Conservation (phyloP, 2,888 invertebrate genomes). For the Aspidapion aeneum region DNA sequence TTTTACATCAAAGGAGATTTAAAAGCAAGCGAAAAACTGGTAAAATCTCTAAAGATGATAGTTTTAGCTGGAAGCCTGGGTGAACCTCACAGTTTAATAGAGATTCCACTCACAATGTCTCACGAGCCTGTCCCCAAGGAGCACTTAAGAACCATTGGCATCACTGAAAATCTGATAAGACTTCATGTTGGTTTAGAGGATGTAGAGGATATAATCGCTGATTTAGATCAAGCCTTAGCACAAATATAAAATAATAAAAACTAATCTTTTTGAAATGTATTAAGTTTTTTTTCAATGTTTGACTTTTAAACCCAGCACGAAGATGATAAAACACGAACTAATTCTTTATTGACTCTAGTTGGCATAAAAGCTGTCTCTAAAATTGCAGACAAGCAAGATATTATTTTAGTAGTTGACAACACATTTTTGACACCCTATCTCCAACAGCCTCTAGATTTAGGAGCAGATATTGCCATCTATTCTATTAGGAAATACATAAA, state of each 20-base stretch:
- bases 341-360: slow-evolving; percentile 86
- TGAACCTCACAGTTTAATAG: slow-evolving; percentile 91
- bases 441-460: slow-evolving; percentile 85
- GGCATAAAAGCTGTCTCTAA: slow-evolving; percentile 75
- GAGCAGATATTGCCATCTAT: slow-evolving; percentile 88
- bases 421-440: slow-evolving; percentile 91
- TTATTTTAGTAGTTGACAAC: slow-evolving; percentile 85
- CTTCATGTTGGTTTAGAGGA: slow-evolving; percentile 91
- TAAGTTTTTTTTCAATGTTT: too few relatives aligned
- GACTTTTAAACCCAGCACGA: slow-evolving; percentile 83
- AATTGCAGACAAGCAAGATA: slow-evolving; percentile 56
- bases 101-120: slow-evolving; percentile 94
- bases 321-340: slow-evolving; percentile 92
- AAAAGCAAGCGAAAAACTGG: slow-evolving; percentile 68
- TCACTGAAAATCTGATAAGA: slow-evolving; percentile 80
- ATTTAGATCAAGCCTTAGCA: slow-evolving; percentile 75
- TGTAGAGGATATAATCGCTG: slow-evolving; percentile 76
- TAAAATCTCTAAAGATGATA: slow-evolving; percentile 75
- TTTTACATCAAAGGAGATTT: slow-evolving; percentile 81
- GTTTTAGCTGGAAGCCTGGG: slow-evolving; percentile 92
- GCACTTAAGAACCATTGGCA: slow-evolving; percentile 68
- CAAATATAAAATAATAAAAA: not conserved
- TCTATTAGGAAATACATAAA: slow-evolving; percentile 98
- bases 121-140: slow-evolving; percentile 86
- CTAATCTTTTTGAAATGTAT: not conserved